Evolutionary conservation across 2,888 invertebrate genomes (phyloP), one percentile per base, ranked within the genome.

Genomic region (Endotricha flammealis): DNA sequence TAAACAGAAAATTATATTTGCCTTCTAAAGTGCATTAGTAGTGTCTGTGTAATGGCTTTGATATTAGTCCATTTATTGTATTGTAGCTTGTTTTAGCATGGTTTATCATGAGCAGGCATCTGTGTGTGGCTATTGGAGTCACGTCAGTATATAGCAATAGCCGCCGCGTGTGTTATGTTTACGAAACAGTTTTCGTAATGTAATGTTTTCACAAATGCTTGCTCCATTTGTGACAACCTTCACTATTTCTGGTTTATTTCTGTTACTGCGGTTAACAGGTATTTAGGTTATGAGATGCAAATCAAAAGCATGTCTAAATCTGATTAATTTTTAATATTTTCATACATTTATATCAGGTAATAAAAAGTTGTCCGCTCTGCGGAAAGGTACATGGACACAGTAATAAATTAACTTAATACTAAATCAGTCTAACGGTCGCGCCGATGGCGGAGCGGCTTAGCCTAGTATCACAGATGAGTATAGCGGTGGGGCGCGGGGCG

Each of bases 391-490:
- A 64, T 75, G 72, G 85, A 85, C 85, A 83, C 73, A 78, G 64
- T 58, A 68, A 69, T 83, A 85, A 85, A 75, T 83, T 80, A 80
- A 64, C 80, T 82, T 81, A 83, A 60, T 55, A 62, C 82, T 85
- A 85, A 68, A 86, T 86, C 85, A 86, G 85, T 86, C 85, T 83
- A 74, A 82, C 81, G 63, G 79, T 76, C 70, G 85, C 81, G 80
- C 82, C 80, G 75, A 78, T 76, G 73, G 85, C 81, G 68, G 64
- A 63, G 52, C 74, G 72, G 70, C 76, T 79, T 82, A 85, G 48
- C 63, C 85, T 86, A 86, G 79, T 86, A 86, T 86, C 86, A 86
- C 86, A 86, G 86, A 83, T 79, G 62, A 79, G 83, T 77, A 85
- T 81, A 76, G 82, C 85, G 85, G 85, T 85, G 85, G 85, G 82